These are phyloP conservation scores for Minunthozetes semirufus DNA, from an alignment of 2,888 invertebrate species.

Conservation along the genomic window DNA sequence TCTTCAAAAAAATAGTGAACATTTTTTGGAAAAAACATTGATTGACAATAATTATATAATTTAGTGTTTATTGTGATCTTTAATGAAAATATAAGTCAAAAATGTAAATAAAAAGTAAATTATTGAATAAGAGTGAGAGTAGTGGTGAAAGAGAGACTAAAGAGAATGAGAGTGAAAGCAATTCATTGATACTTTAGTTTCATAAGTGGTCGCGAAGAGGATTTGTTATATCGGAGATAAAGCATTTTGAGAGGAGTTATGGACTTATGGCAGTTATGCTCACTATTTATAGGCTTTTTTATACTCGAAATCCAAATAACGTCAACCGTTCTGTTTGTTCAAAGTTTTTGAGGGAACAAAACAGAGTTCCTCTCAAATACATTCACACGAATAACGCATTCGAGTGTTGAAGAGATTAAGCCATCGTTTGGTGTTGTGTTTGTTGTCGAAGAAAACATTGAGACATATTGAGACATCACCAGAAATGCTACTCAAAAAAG, in stretches of 20 bases:
- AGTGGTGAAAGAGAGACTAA: neutral
- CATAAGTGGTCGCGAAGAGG: conserved; percentile 8
- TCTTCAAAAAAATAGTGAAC: no score
- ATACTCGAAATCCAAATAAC: neutral
- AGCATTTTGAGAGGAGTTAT: neutral
- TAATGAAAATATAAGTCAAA: neutral
- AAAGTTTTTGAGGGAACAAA: conserved; percentile 1
- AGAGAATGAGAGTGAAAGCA: neutral
- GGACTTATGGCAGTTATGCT: conserved; percentile 1
- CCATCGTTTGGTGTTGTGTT: neutral
- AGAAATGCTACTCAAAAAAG: neutral
- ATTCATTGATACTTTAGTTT: conserved; percentile 14
- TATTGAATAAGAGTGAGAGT: neutral
- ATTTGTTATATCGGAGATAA: conserved; percentile 14
- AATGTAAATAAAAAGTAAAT: conserved; percentile 8
- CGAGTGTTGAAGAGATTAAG: conserved; percentile 15
- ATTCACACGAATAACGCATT: neutral
- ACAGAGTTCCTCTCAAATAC: conserved; percentile 11
- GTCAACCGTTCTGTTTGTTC: conserved; percentile 18
- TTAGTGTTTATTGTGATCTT: no score
- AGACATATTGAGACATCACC: conserved; percentile 12
- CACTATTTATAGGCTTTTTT: conserved; percentile 5
- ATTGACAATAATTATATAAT: no score
- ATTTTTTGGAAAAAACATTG: no score
- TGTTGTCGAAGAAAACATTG: conserved; percentile 18